Evolutionary conservation across 2,888 invertebrate genomes (phyloP).

Genomic region (Schrankia costaestrigalis): DNA sequence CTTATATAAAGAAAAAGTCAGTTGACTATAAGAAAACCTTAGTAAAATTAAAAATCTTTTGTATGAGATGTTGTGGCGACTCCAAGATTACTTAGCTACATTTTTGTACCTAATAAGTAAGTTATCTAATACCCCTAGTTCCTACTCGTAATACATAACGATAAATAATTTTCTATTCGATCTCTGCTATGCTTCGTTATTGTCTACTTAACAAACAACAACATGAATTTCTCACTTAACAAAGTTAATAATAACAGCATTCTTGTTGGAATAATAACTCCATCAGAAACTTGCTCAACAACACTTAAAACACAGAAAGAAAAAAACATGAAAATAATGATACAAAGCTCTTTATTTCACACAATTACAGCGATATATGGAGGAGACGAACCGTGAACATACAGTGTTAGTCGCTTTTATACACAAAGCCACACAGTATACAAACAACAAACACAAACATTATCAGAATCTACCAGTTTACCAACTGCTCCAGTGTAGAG

Average conservation of each 20-base stretch:
- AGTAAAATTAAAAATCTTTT: too few relatives aligned
- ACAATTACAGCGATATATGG: slow-evolving; percentile 68
- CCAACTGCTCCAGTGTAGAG: slow-evolving; percentile 16
- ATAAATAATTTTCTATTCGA: too few relatives aligned
- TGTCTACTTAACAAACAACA: too few relatives aligned
- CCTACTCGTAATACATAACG: too few relatives aligned
- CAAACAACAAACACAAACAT: slow-evolving; percentile 18
- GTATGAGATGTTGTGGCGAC: too few relatives aligned
- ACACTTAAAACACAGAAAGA: slow-evolving; percentile 28
- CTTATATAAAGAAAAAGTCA: too few relatives aligned
- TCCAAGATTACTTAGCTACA: too few relatives aligned
- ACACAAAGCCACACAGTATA: slow-evolving; percentile 43
- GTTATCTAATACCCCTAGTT: too few relatives aligned
- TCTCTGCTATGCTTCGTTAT: too few relatives aligned
- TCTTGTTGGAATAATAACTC: slow-evolving; percentile 26
- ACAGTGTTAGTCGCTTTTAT: slow-evolving; percentile 44
- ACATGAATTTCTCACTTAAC: too few relatives aligned
- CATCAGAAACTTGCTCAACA: slow-evolving; percentile 29
- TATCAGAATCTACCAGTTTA: slow-evolving; percentile 23
- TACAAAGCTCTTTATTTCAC: slow-evolving; percentile 73
- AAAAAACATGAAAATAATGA: slow-evolving; percentile 62
- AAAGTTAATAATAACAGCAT: background rate
- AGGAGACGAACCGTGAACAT: slow-evolving; percentile 49
- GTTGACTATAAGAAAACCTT: too few relatives aligned
- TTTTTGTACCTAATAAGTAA: too few relatives aligned